Base-by-base conservation (phyloP, 2,888 invertebrate genomes). In the Metopia argyrocephala region DNA sequence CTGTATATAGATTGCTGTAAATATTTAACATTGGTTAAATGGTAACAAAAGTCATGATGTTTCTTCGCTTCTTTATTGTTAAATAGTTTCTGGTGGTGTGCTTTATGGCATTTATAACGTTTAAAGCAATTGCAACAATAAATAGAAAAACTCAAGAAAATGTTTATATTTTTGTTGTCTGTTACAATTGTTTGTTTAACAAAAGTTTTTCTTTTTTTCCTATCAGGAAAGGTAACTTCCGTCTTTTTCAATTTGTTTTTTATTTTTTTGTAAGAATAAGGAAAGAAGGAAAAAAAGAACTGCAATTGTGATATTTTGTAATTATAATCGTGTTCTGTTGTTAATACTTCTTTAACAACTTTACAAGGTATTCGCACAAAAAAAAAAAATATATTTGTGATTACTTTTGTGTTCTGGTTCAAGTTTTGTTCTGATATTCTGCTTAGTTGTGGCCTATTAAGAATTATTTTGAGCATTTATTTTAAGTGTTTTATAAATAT, bases 401-500 rank as follows among this genome's bases (percentile, higher is more conserved):
- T 52, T 52, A 52, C 21, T 21, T 20, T 28, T 59, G 50, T 25
- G 23, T 18, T 48, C 2, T 28, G 28, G 9, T 59, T 28, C 21
- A 9, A 20, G 38, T 59, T 28, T 6, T 25, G 12, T 15, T 3
- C 15, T 20, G 12, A 28, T n/a, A 25, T 46, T 73, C 3, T 48
- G 54, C 46, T 6, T 56, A 23, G 46, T 64, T 64, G 54, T 64
- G 23, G 21, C 27, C 15, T 38, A 12, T 3, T 38, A 38, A 15
- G 18, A 5, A n/a, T 9, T 0, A 7, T n/a, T n/a, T n/a, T 56
- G 23, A 9, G 46, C 56, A 27, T 9, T 27, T 56, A 28, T 46
- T 64, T 73, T 9, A 73, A 73, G 71, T 73, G 64, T 64, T 73
- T 56, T n/a, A 31, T 54, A 73, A 73, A 73, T 46, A 73, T 38